These are phyloP conservation scores for Cordilura impudica DNA, from an alignment of 2,888 invertebrate species.

Conservation along the genomic window DNA sequence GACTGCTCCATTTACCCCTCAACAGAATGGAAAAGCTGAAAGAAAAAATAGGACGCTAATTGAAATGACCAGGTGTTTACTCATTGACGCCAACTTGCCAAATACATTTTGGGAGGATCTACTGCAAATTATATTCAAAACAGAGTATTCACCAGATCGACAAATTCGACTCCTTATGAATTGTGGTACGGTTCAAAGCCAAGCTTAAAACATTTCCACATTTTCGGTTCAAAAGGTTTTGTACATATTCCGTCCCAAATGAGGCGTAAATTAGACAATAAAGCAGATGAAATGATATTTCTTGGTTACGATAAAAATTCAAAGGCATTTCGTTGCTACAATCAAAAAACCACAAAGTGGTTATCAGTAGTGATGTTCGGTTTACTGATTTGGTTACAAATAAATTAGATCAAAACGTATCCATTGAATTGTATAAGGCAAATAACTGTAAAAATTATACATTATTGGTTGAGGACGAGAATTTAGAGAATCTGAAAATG, in stretches of 20 bases:
- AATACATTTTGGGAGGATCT: constrained; percentile 22
- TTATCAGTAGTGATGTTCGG: constrained; percentile 41
- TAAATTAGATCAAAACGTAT: not conserved
- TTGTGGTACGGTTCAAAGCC: too few species aligned
- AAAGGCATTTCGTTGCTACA: constrained; percentile 61
- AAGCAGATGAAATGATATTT: constrained; percentile 59
- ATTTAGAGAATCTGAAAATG: not conserved
- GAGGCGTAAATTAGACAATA: constrained; percentile 54
- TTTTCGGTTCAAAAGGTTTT: constrained; percentile 58
- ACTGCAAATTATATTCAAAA: constrained; percentile 1
- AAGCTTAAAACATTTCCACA: constrained; percentile 25
- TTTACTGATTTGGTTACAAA: constrained; percentile 5
- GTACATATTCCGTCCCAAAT: constrained; percentile 54
- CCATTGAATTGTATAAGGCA: too few species aligned
- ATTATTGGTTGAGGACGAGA: constrained; percentile 22
- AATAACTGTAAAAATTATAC: too few species aligned
- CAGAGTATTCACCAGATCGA: too few species aligned
- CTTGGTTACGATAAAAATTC: constrained; percentile 62
- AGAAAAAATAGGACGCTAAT: constrained; percentile 13
- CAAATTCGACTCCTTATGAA: too few species aligned
- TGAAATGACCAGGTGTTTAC: constrained; percentile 21
- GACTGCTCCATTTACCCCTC: constrained; percentile 14
- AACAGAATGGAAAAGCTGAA: constrained; percentile 31
- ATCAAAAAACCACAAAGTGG: constrained; percentile 8
- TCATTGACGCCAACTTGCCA: constrained; percentile 23